Evolutionary conservation across 2,888 invertebrate genomes (phyloP), one percentile per base, ranked within the genome.

Genomic region (Clusia tigrina): DNA sequence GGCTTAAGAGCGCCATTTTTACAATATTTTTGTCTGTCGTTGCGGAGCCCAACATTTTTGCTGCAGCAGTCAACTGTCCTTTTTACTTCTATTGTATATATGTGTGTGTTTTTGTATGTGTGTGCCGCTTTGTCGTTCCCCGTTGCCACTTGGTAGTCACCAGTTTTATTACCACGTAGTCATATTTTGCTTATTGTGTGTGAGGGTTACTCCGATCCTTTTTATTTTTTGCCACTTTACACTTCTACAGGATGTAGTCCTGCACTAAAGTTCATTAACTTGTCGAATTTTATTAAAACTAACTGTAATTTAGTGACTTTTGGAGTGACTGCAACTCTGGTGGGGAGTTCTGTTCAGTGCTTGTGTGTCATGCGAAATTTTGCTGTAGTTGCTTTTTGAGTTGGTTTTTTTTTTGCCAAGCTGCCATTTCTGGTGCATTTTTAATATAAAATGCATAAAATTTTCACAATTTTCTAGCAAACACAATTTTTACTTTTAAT

Each of bases 211-310:
- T 32, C 5, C 32, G 5, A 12, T 32, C 32, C 32, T 9, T 32
- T 32, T 32, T 32, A 12, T 32, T 32, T 32, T 6, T 42, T 42
- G 6, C n/a, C 10, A 42, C 42, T 42, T 42, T 17, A n/a, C 60
- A 25, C 9, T 25, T 46, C 46, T 26, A 52, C 22, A 53, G n/a
- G n/a, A n/a, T n/a, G n/a, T n/a, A n/a, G 26, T 53, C 57, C 57
- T 58, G 17, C 46, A 32, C 42, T 53, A 15, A 55, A 62, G 62
- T 62, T 62, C 57, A 57, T 62, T 62, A 62, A 62, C 62, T 62
- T 62, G 62, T 62, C 62, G 62, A 58, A 57, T 62, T 53, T 57
- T 53, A 53, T 62, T 57, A 57, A 58, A 62, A 42, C 54, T 58
- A 58, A 57, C 57, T 62, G 57, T 54, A 46, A 57, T 52, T 62